Percentiles rank a stretch among this genome's conserved stretches.
phyloP scores from a whole-genome alignment of 2,113 vertebrate species.

The Calidris pygmaea region DNA sequence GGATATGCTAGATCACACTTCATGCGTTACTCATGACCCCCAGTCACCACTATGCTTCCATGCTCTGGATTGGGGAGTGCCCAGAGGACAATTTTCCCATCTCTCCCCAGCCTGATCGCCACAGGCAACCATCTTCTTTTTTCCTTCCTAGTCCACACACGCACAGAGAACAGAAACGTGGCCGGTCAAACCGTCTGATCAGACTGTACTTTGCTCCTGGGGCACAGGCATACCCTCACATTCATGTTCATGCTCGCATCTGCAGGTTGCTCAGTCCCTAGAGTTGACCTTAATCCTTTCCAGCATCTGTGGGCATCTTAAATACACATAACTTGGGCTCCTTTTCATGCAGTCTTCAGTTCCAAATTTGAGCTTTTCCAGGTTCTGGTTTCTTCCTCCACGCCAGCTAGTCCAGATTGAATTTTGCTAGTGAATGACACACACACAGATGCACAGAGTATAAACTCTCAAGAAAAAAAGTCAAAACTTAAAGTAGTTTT shows the following conservation, averaged over 20 bases:
- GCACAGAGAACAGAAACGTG: not conserved
- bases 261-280: not conserved
- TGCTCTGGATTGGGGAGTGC: rapidly evolving
- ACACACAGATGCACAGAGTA: not conserved
- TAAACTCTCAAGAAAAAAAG: not conserved
- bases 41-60: not conserved
- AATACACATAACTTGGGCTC: not conserved
- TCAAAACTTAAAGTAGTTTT: not conserved
- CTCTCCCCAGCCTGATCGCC: not conserved
- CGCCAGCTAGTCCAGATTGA: not conserved
- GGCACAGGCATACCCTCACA: not conserved
- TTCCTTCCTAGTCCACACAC: not conserved
- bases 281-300: not conserved
- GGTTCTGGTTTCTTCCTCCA: not conserved
- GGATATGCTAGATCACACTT: no score
- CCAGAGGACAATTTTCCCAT: not conserved
- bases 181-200: not conserved
- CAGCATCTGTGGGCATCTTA: not conserved
- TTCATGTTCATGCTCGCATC: not conserved
- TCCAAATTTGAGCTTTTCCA: not conserved
- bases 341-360: not conserved
- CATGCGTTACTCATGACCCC: rapidly evolving
- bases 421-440: not conserved
- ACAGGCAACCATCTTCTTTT: not conserved
- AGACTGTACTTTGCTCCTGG: not conserved